phyloP scores from a whole-genome alignment of 1,140 invertebrate species.

The Agrypnia vestita region DNA sequence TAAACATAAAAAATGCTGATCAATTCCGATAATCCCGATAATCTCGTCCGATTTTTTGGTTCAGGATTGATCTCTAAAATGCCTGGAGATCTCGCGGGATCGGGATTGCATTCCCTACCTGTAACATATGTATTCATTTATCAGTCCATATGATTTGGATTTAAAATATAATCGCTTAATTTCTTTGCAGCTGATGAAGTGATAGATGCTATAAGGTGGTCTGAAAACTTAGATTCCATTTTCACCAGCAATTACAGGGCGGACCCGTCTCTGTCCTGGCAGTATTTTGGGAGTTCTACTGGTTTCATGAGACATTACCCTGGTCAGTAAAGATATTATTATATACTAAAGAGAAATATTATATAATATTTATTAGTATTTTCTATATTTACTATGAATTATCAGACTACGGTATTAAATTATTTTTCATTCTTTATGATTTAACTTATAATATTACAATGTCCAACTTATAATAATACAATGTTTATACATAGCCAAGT shows the following conservation, averaged over 20 bases:
- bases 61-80: too few species aligned
- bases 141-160: background rate
- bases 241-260: conserved; percentile 91
- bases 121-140: background rate
- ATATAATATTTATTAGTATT: conserved; percentile 2
- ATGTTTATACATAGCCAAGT: too few species aligned
- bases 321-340: conserved; percentile 70
- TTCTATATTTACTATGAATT: too few species aligned
- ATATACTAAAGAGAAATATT: background rate
- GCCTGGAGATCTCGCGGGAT: too few species aligned
- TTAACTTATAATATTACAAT: too few species aligned
- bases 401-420: too few species aligned
- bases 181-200: conserved; percentile 76
- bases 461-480: too few species aligned
- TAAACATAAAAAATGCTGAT: too few species aligned
- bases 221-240: conserved; percentile 88
- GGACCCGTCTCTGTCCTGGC: conserved; percentile 94
- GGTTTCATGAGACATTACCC: conserved; percentile 97
- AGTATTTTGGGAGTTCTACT: conserved; percentile 96
- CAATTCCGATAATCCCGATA: too few species aligned
- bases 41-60: too few species aligned
- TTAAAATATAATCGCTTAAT: conserved; percentile 1
- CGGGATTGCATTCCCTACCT: too few species aligned
- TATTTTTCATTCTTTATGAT: too few species aligned
- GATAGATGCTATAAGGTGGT: conserved; percentile 84